Conservation (phyloP, 64 coral and sea anemone species). For the Orbicella faveolata region DNA sequence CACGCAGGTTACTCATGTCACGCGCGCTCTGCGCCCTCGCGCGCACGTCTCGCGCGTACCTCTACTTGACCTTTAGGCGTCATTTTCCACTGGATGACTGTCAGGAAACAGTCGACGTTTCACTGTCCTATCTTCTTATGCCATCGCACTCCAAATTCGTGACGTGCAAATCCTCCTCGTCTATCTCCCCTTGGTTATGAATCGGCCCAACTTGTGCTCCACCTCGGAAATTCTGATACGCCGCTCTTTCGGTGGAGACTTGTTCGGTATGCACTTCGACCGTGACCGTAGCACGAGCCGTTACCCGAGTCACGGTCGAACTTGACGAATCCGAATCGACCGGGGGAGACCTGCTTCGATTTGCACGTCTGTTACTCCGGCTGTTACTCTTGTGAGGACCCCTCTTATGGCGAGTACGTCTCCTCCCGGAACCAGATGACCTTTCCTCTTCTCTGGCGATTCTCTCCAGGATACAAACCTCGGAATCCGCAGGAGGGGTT, state of each 20-base stretch:
- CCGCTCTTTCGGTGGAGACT: conserved; percentile 9
- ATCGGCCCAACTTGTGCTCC: conserved; percentile 7
- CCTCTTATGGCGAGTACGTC: conserved; percentile 26
- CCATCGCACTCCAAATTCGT: conserved; percentile 9
- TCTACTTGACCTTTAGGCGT: neutral
- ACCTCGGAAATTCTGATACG: conserved; percentile 21
- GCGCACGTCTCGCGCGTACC: neutral
- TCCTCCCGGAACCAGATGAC: conserved; percentile 4
- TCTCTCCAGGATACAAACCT: conserved; percentile 68
- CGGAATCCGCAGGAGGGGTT: conserved; percentile 74
- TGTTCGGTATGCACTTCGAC: conserved; percentile 78
- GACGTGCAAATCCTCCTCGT: conserved; percentile 6
- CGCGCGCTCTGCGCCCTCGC: neutral
- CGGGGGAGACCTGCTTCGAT: conserved; percentile 1
- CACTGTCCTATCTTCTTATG: neutral
- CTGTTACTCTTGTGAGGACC: conserved; percentile 28
- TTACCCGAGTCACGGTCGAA: conserved; percentile 85
- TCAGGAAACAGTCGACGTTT: neutral
- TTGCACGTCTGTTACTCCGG: neutral
- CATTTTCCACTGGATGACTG: neutral
- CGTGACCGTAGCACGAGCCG: conserved; percentile 87
- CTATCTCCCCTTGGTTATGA: neutral
- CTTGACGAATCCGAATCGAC: conserved; percentile 86
- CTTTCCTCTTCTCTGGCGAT: conserved; percentile 11
- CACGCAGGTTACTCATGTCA: neutral